Base-by-base conservation (phyloP, 2,888 invertebrate genomes). In the Ethmia dodecea region DNA sequence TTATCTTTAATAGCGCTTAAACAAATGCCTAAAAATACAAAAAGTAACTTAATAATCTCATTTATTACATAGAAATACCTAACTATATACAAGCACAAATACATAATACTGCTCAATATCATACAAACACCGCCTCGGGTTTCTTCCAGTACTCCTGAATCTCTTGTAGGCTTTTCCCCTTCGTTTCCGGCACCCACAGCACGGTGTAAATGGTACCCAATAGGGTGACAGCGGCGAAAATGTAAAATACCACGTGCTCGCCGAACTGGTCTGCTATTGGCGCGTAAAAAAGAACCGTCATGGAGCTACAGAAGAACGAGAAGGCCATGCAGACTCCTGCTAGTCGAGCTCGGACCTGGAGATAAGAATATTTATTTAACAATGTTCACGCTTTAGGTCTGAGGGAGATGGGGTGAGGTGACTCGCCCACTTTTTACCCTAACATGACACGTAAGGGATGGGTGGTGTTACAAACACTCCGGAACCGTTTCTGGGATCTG, bases 171-270 rank as follows among this genome's bases (percentile, higher is more conserved):
- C 62, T 70, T 48, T 78, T 80, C 1, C 83, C 86, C 37, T 75
- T 86, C 0, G 87, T 88, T 54, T 88, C 87, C 0, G 87, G 87
- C 1, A 88, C 78, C 47, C 65, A 75, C 0, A 80, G 42, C 1
- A 78, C 38, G 1, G 80, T 76, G 45, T 84, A 84, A 0, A 84
- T 3, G 0, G 70, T 67, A 0, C 84, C 76, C 5, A 66, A 53
- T 0, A 78, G 28, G 0, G 78, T 75, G 1, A 79, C 71, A 0
- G 60, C 58, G 0, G 75, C 65, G 49, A 83, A 87, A 0, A 60
- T 58, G 45, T 76, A 79, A 51, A 86, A 87, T 0, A 78, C 77
- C 0, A 74, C 75, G 43, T 69, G 63, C 0, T 55, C 55, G 0
- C 86, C 86, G 34, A 86, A 58, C 20, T 63, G 44, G 35, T 69